Percentiles rank a stretch among this genome's conserved stretches.
These are phyloP conservation scores for Drosophila melanogaster DNA, from an alignment of 1,140 invertebrate species.

Conservation along the genomic window Release_6_plus_ISO1_MT NT_033777.3:28541001-28541500, in stretches of 20 bases:
- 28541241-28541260: constrained; percentile 68
- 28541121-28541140: constrained; percentile 58
- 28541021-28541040: constrained; percentile 43
- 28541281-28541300: constrained; percentile 9
- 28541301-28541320: constrained; percentile 41
- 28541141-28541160: constrained; percentile 51
- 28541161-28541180: constrained; percentile 56
- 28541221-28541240: constrained; percentile 13
- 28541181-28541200: constrained; percentile 58
- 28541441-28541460: no score
- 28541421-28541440: no score
- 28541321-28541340: no score
- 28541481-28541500: no score
- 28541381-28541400: no score
- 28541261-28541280: constrained; percentile 9
- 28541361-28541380: no score
- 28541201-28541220: constrained; percentile 63
- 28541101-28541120: constrained; percentile 32
- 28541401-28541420: no score
- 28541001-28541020: constrained; percentile 37
- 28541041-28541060: constrained; percentile 61
- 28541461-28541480: no score
- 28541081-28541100: constrained; percentile 41
- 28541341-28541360: not conserved
- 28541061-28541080: constrained; percentile 57